A percentile compares a stretch with the other conserved stretches of the same genome.
phyloP scores from a whole-genome alignment of 1,140 invertebrate species.

The Stegodyphus dumicola region DNA sequence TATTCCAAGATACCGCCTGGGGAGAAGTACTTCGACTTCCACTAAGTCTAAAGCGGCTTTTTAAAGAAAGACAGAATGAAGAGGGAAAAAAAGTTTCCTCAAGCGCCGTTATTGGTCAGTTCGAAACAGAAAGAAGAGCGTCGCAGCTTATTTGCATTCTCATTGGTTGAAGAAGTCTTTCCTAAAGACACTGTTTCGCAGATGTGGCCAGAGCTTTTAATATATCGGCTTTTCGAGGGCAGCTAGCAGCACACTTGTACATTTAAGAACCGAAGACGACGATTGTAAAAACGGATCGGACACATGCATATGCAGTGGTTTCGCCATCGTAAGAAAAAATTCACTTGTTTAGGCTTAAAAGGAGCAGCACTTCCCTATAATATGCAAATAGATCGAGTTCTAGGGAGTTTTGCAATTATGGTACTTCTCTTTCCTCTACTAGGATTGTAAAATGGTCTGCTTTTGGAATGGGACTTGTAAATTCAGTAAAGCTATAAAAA shows the following conservation, averaged over 20 bases:
- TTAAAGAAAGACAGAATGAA: conserved; percentile 5
- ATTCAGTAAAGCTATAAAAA: conserved; percentile 32
- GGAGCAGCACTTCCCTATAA: conserved; percentile 31
- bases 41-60: conserved; percentile 34
- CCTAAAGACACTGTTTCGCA: conserved; percentile 6
- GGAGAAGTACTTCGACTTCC: conserved; percentile 39
- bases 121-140: conserved; percentile 18
- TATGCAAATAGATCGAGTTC: conserved; percentile 29
- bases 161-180: conserved; percentile 12
- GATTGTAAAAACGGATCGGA: conserved; percentile 36
- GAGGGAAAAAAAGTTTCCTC: conserved; percentile 22
- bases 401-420: conserved; percentile 18
- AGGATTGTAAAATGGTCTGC: background rate
- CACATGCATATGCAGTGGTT: conserved; percentile 45
- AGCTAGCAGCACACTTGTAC: conserved; percentile 29
- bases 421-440: background rate
- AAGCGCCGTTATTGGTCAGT: conserved; percentile 56
- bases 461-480: conserved; percentile 11
- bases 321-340: conserved; percentile 9
- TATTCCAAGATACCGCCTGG: conserved; percentile 25
- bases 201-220: conserved; percentile 50
- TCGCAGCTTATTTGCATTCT: conserved; percentile 52
- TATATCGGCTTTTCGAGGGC: conserved; percentile 42
- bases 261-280: background rate
- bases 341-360: conserved; percentile 31